Percentiles rank a stretch among this genome's conserved stretches.
phyloP scores from a whole-genome alignment of 2,113 vertebrate species.

The Tachysurus vachellii region DNA sequence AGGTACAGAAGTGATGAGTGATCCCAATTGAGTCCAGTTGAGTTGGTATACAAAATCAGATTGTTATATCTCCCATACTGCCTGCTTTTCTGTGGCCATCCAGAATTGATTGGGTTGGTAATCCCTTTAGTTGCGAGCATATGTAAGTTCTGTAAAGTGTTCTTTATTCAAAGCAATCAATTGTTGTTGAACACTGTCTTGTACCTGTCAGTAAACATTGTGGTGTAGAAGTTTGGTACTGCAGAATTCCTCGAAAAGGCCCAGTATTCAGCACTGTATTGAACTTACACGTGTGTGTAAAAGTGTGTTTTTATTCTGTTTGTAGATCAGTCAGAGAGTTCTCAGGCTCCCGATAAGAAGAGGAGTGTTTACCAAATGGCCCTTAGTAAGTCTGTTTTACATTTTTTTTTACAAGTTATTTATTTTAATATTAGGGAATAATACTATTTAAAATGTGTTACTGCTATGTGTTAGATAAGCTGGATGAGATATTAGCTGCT shows the following conservation, averaged over 20 bases:
- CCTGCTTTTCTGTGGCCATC: background rate
- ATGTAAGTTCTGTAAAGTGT: background rate
- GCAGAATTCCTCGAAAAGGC: background rate
- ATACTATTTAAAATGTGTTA: background rate
- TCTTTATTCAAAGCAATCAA: background rate
- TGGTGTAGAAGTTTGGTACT: background rate
- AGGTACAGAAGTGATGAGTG: background rate
- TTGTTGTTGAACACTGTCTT: background rate
- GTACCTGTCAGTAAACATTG: background rate
- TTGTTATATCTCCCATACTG: background rate
- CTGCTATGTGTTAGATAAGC: constrained; percentile 76
- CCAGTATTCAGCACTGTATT: background rate
- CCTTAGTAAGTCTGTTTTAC: constrained; percentile 77
- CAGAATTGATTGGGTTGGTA: background rate
- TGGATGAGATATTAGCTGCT: constrained; percentile 90
- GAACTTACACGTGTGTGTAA: background rate
- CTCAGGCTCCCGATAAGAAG: constrained; percentile 87
- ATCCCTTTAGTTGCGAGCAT: no score
- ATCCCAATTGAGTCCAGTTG: background rate
- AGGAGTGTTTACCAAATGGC: constrained; percentile 94
- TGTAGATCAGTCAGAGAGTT: constrained; percentile 81
- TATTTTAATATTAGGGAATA: background rate
- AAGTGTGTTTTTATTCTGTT: constrained; percentile 35
- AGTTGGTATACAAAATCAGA: background rate
- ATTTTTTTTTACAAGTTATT: background rate